Conservation (phyloP, 2,797 vertebrate genomes). For the Gallinago solitaria region DNA sequence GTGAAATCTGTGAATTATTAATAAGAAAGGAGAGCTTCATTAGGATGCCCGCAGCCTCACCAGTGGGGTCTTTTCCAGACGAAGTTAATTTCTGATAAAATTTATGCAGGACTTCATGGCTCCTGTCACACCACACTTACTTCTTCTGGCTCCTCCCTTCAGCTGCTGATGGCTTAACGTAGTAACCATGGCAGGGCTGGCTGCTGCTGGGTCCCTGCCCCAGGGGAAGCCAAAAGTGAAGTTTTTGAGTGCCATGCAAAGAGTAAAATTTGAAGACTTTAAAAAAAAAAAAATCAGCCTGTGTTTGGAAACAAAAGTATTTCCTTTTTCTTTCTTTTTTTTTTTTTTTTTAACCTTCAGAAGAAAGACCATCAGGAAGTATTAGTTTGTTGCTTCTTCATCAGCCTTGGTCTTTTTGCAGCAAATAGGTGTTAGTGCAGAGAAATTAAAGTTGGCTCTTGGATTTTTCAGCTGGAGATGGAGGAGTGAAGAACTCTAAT, state of each 20-base stretch:
- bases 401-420: neutral
- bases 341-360: neutral
- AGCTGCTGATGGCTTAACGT: neutral
- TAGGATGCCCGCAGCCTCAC: fast-evolving
- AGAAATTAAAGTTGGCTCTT: neutral
- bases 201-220: neutral
- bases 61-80: neutral
- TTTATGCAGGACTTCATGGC: neutral
- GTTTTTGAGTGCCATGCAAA: neutral
- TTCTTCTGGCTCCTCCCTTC: neutral
- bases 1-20: neutral
- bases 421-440: neutral
- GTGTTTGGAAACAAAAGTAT: neutral
- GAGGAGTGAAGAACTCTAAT: neutral
- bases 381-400: neutral
- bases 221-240: neutral
- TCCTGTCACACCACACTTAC: neutral
- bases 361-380: neutral
- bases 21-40: neutral
- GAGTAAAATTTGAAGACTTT: neutral
- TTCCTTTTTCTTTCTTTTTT: neutral
- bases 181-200: neutral
- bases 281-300: neutral
- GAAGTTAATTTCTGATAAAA: neutral
- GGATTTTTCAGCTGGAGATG: neutral